phyloP scores from a whole-genome alignment of 2,113 vertebrate genomes.

The Neomonachus schauinslandi region DNA sequence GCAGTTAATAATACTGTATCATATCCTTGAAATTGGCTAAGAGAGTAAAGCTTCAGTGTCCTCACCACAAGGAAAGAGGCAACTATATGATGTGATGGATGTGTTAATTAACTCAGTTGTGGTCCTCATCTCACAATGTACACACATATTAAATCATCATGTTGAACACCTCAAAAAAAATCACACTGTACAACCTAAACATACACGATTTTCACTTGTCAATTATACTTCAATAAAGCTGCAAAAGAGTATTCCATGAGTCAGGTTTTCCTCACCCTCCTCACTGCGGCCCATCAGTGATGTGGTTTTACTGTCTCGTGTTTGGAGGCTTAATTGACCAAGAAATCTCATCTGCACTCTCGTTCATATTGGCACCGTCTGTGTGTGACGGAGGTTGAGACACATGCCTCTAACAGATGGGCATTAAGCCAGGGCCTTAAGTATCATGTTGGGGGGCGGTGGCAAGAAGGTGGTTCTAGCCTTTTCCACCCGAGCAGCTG shows the following conservation, averaged over 20 bases:
- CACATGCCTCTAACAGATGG: background rate
- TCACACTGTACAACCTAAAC: background rate
- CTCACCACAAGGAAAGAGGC: background rate
- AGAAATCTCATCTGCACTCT: background rate
- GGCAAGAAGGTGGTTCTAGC: background rate
- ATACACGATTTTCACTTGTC: background rate
- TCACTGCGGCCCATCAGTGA: background rate
- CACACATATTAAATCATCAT: background rate
- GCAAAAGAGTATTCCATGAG: background rate
- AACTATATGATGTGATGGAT: background rate
- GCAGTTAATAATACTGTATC: no score
- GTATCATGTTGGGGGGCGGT: background rate
- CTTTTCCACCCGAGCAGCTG: background rate
- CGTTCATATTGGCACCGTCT: background rate
- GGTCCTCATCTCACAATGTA: background rate
- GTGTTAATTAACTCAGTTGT: background rate
- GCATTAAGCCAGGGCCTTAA: background rate
- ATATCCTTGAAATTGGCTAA: background rate
- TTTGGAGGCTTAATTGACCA: background rate
- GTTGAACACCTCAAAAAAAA: background rate
- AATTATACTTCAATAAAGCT: background rate
- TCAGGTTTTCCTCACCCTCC: background rate
- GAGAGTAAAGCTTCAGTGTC: background rate
- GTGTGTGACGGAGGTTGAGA: background rate
- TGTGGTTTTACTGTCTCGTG: background rate